Percentiles rank a stretch among this genome's conserved stretches.
Conservation (phyloP, 2,113 vertebrate species). For the Chrysochloris asiatica region DNA sequence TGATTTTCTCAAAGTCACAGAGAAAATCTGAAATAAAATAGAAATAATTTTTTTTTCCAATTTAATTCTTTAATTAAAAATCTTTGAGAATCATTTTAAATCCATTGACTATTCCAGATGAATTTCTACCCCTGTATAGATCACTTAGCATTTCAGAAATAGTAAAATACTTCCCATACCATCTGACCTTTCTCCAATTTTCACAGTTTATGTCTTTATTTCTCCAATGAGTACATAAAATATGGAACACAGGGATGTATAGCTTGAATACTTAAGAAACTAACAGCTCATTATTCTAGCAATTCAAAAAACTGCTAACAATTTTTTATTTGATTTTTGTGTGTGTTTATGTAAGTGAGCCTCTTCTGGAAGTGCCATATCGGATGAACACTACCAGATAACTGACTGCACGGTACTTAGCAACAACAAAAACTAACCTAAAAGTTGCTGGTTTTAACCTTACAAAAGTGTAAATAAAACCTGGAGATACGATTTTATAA, state of each 20-base stretch:
- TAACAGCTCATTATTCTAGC: constrained; percentile 4
- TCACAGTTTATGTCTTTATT: background rate
- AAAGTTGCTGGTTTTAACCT: too few relatives aligned
- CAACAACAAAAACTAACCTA: too few relatives aligned
- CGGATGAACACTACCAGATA: too few relatives aligned
- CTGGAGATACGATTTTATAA: too few relatives aligned
- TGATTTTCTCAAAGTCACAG: constrained; percentile 4
- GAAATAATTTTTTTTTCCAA: background rate
- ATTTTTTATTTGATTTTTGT: background rate
- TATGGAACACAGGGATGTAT: background rate
- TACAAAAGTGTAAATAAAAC: too few relatives aligned
- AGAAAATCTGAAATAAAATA: background rate
- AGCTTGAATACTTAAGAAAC: background rate
- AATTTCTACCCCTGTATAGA: background rate
- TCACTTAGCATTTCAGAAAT: background rate
- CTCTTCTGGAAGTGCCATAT: too few relatives aligned
- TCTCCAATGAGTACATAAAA: background rate
- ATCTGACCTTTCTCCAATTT: background rate
- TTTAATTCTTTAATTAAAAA: background rate
- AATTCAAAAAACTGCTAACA: background rate
- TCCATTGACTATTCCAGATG: background rate
- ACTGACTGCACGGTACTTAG: too few relatives aligned
- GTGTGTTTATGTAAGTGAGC: background rate
- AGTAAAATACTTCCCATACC: background rate
- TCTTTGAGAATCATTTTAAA: background rate